phyloP scores from a whole-genome alignment of 2,113 vertebrate species.

The Carlito syrichta region DNA sequence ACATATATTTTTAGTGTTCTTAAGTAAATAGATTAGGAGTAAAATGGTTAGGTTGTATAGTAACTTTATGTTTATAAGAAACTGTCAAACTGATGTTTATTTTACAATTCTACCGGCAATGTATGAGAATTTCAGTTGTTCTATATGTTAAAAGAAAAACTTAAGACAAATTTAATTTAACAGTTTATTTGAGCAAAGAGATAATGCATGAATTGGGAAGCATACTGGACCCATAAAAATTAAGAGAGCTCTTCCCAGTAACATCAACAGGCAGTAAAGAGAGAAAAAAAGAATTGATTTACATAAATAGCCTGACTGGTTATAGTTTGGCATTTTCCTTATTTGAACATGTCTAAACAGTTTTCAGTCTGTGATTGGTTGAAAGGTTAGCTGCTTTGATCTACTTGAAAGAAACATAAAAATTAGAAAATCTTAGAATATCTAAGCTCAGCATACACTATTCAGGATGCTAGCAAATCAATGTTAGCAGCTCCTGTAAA shows the following conservation, averaged over 20 bases:
- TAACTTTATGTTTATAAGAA: not conserved
- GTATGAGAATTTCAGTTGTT: not conserved
- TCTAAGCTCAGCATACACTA: too few relatives aligned
- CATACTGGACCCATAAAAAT: not conserved
- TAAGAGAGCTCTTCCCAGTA: not conserved
- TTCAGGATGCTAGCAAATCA: too few relatives aligned
- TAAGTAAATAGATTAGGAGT: not conserved
- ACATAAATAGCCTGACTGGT: not conserved
- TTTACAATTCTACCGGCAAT: not conserved
- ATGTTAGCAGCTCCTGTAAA: too few relatives aligned
- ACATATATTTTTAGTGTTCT: not conserved
- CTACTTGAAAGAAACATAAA: too few relatives aligned
- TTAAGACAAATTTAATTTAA: not conserved
- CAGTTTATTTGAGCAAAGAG: not conserved
- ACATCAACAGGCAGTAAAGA: not conserved
- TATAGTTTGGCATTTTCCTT: not conserved
- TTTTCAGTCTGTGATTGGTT: not conserved
- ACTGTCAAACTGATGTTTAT: not conserved
- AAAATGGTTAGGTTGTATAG: not conserved
- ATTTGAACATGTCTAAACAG: not conserved
- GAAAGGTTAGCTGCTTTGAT: fast-evolving
- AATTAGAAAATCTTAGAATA: too few relatives aligned
- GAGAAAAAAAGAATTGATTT: not conserved
- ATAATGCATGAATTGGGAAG: not conserved
- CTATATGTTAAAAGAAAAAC: not conserved